Base-by-base conservation (phyloP, 2,113 vertebrate genomes). In the Phalacrocorax pelagicus region DNA sequence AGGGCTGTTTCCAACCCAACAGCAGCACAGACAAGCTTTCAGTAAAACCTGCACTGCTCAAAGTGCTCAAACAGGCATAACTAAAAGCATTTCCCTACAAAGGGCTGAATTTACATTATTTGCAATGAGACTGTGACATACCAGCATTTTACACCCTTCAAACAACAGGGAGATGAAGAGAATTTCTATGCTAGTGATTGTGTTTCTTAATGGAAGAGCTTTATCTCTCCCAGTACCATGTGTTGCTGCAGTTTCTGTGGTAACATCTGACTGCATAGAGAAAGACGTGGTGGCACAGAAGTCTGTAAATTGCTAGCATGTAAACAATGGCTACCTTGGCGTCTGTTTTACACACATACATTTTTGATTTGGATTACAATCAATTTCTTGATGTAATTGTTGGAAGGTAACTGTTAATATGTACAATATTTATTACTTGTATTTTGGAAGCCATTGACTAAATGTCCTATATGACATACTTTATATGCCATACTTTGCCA, bases 171-270 rank as follows among this genome's bases (percentile, higher is more conserved):
- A 94, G 49, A 83, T 42, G 47, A 86, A 54, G 85, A 89, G 29
- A 69, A 57, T 75, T 95, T 81, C 89, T 79, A 44, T 63, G 62
- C 55, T 62, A 42, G 42, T 40, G 70, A 72, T 47, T 94, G 71
- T 55, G 88, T 94, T 42, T 82, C 67, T 86, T 96, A 89, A 91
- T 82, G 88, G 95, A 94, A 89, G 55, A 95, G 81, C n/a, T 90
- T 71, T 86, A 74, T 81, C 83, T 92, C 81, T 80, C 57, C 66
- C 11, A 6, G 54, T 57, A 54, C 61, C 5, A 18, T 10, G 88
- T 91, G 90, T 69, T 86, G 78, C 80, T 95, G 92, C 92, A 55
- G 94, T 97, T 95, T 94, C 96, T 96, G 96, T 97, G 94, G 97
- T 90, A 96, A 97, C 86, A 0, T 75, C 78, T 74, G 84, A 77